These are phyloP conservation scores for Coluber constrictor DNA, from an alignment of 2,797 vertebrate species.

Conservation along the genomic window DNA sequence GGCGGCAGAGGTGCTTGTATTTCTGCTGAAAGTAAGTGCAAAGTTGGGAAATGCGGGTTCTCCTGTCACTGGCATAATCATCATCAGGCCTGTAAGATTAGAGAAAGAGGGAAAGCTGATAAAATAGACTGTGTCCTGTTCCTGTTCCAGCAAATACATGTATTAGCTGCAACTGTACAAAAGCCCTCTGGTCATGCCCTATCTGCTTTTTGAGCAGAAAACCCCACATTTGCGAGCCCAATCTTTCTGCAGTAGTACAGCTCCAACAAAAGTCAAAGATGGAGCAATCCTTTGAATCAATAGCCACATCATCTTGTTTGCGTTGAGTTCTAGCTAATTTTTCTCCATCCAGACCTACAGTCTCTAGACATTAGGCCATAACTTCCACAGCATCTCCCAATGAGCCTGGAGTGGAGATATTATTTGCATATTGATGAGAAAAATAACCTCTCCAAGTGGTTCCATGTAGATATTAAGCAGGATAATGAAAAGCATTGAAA, in stretches of 20 bases:
- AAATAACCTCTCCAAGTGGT: neutral
- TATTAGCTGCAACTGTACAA: neutral
- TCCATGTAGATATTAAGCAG: neutral
- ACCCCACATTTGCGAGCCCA: neutral
- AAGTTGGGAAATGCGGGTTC: constrained; percentile 89
- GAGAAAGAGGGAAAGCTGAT: neutral
- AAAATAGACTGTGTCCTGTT: neutral
- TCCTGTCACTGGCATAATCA: constrained; percentile 77
- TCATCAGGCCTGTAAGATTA: constrained; percentile 77
- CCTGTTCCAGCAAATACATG: neutral
- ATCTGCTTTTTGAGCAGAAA: neutral
- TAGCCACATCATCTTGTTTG: neutral
- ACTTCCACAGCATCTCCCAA: neutral
- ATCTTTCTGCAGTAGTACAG: neutral
- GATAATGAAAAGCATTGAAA: neutral
- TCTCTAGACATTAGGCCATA: neutral
- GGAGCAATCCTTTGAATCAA: neutral
- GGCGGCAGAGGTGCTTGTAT: constrained; percentile 97
- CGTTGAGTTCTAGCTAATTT: neutral
- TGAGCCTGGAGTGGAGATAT: neutral
- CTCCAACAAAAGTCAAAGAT: neutral
- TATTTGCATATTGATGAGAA: neutral
- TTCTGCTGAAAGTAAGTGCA: constrained; percentile 98
- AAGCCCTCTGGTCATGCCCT: neutral
- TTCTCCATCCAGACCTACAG: neutral